phyloP scores from a whole-genome alignment of 1,140 invertebrate genomes.

The Ladona fulva region DNA sequence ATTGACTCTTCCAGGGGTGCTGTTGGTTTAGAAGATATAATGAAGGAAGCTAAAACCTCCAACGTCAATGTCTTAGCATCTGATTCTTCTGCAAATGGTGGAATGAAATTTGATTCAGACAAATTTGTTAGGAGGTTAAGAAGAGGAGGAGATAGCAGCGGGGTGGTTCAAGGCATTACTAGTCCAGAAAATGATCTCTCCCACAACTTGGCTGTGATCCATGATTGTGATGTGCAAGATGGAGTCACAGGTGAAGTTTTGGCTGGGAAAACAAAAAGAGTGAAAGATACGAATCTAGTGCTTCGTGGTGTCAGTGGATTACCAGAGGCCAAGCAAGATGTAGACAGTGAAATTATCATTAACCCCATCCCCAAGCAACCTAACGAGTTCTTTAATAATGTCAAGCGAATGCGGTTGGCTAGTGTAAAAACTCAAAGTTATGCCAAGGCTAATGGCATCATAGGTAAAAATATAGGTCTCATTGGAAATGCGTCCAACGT shows the following conservation, averaged over 20 bases:
- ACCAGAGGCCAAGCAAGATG: not conserved
- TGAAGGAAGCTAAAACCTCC: constrained; percentile 54
- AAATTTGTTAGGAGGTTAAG: constrained; percentile 37
- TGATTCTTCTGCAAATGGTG: constrained; percentile 40
- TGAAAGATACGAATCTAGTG: constrained; percentile 40
- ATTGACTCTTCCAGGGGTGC: not conserved
- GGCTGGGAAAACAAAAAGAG: constrained; percentile 31
- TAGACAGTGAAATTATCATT: not conserved
- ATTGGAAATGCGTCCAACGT: not conserved
- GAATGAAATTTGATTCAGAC: constrained; percentile 50
- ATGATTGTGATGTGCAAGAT: constrained; percentile 40
- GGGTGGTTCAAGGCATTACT: constrained; percentile 18
- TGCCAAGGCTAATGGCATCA: not conserved
- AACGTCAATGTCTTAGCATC: constrained; percentile 52
- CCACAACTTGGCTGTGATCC: constrained; percentile 37
- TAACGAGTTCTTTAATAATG: constrained; percentile 35
- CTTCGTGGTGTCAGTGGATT: constrained; percentile 18
- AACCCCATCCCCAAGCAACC: constrained; percentile 22
- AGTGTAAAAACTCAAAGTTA: constrained; percentile 21
- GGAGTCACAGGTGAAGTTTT: constrained; percentile 25
- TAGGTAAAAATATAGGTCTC: constrained; percentile 1
- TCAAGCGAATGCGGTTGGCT: constrained; percentile 40
- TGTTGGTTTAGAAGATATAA: constrained; percentile 43
- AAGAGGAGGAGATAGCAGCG: not conserved
- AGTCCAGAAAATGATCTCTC: constrained; percentile 32